Evolutionary conservation across 2,888 invertebrate genomes (phyloP).

Genomic region (Heliconius aoede): DNA sequence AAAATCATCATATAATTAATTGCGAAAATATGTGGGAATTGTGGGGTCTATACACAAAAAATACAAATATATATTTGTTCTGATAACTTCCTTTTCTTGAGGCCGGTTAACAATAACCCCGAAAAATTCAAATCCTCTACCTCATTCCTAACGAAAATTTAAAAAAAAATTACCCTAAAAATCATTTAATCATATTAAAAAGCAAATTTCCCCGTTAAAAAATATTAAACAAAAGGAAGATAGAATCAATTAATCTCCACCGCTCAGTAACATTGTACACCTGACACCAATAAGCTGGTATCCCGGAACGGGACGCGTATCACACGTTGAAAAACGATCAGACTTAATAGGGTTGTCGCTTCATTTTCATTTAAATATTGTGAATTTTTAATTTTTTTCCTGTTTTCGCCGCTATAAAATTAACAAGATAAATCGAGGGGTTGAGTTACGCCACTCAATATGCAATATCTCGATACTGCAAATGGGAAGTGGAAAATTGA

Average conservation of each 20-base stretch:
- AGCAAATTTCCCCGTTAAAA: constrained; percentile 2
- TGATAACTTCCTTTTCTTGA: no score
- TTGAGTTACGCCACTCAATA: neutral
- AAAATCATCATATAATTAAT: no score
- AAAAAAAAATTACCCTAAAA: neutral
- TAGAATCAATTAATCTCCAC: constrained; percentile 33
- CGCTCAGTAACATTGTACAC: constrained; percentile 40
- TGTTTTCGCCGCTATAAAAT: no score
- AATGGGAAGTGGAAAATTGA: neutral
- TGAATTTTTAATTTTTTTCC: no score
- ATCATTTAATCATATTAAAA: neutral
- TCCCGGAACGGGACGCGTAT: constrained; percentile 51
- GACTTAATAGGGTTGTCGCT: constrained; percentile 47
- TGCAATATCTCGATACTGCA: neutral
- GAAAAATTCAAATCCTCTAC: no score
- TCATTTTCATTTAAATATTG: neutral
- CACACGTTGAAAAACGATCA: constrained; percentile 73
- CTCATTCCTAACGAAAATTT: neutral
- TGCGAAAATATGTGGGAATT: no score
- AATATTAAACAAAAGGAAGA: constrained; percentile 23
- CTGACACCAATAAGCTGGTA: constrained; percentile 50
- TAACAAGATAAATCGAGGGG: no score
- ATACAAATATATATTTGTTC: no score
- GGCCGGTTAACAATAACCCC: no score
- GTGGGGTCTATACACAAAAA: no score